Evolutionary conservation across 2,113 vertebrate genomes (phyloP), one percentile per base, ranked within the genome.

Genomic region (Pandion haliaetus): DNA sequence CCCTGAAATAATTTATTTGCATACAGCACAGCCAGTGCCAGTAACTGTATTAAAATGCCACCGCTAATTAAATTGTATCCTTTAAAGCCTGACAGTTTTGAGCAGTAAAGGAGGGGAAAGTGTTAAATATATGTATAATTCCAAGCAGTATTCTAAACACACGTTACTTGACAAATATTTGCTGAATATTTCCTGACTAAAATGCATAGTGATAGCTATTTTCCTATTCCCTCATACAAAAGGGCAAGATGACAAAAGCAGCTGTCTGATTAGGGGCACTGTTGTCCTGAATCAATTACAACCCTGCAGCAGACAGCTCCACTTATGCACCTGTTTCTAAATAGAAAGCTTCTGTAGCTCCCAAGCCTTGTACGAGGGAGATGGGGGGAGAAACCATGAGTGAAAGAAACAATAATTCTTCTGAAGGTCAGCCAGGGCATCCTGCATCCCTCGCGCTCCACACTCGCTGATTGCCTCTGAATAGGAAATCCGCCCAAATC

Each of bases 391-490:
- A 84, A 88, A 69, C 45, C 80, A n/a, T 10, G 73, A 90, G 88
- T 44, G 79, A 95, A 92, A 93, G 88, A 93, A 92, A 95, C 85
- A 92, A 94, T 97, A 96, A 97, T 98, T 98, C 95, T 96, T 81
- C 86, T 90, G 97, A 97, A 98, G 98, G 98, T 98, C 97, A 98
- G 47, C 92, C 50, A 92, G 94, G 88, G 93, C 95, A 95, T 62
- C 82, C 89, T 83, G 88, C 96, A 91, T 97, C 93, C 82, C 74
- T 94, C 6, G 1, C 93, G 91, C 86, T 94, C 81, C 93, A 69
- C 62, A n/a, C 38, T 94, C 90, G 26, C 94, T 96, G 98, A 97
- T 96, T 97, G 95, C 90, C 76, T 95, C 90, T 89, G 94, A 98
- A 98, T 85, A 93, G 93, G 92, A 98, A 98, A 98, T 97, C 95